phyloP scores from a whole-genome alignment of 2,797 vertebrate genomes.

The Synanceia verrucosa region DNA sequence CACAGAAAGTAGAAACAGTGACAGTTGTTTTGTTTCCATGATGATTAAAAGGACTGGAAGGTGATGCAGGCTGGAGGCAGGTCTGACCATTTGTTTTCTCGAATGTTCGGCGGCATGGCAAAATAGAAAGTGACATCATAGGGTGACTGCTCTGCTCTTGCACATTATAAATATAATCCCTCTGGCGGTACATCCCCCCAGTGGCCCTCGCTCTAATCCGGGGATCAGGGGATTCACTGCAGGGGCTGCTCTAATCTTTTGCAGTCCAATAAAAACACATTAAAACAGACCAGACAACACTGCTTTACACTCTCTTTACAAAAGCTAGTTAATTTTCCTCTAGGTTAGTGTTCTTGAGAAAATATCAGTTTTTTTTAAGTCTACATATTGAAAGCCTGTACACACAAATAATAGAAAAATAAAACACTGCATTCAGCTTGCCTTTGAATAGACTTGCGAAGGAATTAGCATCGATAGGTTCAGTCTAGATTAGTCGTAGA shows the following conservation, averaged over 20 bases:
- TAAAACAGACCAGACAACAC: conserved; percentile 8
- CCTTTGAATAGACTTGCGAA: conserved; percentile 46
- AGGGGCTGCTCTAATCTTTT: conserved; percentile 41
- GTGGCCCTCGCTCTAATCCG: conserved; percentile 53
- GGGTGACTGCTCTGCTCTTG: conserved; percentile 51
- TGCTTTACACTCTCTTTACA: conserved; percentile 30
- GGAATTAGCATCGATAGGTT: conserved; percentile 20
- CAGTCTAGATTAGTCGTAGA: conserved; percentile 31
- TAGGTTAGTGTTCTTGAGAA: conserved; percentile 62
- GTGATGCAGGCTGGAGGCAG: conserved; percentile 22
- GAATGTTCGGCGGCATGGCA: conserved; percentile 40
- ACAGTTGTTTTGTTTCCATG: background rate
- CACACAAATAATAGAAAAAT: conserved; percentile 77
- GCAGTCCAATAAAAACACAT: conserved; percentile 22
- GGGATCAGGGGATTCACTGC: conserved; percentile 56
- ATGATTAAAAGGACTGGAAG: conserved; percentile 9
- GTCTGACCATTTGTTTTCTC: conserved; percentile 32
- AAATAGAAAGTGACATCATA: conserved; percentile 66
- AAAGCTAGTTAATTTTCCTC: conserved; percentile 37
- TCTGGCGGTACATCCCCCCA: conserved; percentile 2
- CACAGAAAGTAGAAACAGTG: conserved; percentile 27
- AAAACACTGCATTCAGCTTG: conserved; percentile 64
- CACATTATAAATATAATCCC: conserved; percentile 53
- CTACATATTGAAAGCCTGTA: conserved; percentile 71
- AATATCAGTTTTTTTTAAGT: conserved; percentile 49